Conservation (phyloP, 2,797 vertebrate genomes). For the Pyrocephalus nanus region DNA sequence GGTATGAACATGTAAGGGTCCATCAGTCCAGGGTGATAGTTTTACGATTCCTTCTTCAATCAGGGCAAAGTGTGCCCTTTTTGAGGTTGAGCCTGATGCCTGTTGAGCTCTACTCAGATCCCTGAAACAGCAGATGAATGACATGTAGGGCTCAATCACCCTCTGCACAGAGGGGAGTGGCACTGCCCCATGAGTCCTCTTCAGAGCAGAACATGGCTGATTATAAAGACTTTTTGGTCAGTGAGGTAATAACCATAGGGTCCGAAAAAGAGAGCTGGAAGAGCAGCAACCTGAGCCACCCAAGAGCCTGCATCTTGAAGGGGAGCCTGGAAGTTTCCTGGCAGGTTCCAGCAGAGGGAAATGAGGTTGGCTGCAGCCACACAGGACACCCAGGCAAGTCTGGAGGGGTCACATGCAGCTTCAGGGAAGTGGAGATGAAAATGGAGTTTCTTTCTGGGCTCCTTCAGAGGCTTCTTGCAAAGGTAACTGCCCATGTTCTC, state of each 20-base stretch:
- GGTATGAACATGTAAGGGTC: background rate
- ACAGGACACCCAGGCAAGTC: background rate
- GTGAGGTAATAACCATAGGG: slow-evolving; percentile 42
- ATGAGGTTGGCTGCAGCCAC: background rate
- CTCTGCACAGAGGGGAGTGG: background rate
- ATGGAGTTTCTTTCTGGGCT: background rate
- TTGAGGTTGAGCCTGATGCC: background rate
- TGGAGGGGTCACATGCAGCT: background rate
- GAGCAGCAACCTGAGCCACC: background rate
- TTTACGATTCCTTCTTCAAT: background rate
- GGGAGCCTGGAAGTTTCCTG: background rate
- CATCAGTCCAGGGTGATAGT: background rate
- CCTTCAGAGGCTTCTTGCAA: background rate
- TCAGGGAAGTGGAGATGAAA: background rate
- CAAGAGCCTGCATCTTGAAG: rapidly evolving
- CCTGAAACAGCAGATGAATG: background rate
- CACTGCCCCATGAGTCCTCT: background rate
- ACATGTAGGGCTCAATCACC: background rate
- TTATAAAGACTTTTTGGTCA: background rate
- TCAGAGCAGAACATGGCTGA: background rate
- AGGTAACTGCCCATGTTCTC: background rate
- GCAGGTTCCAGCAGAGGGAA: background rate
- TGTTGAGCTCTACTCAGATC: background rate
- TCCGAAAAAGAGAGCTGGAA: background rate
- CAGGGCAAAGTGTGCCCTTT: rapidly evolving